Percentiles rank a stretch among this genome's conserved stretches.
Evolutionary conservation across 2,888 invertebrate species (phyloP).

Genomic region (Hipparchia sbordonii): DNA sequence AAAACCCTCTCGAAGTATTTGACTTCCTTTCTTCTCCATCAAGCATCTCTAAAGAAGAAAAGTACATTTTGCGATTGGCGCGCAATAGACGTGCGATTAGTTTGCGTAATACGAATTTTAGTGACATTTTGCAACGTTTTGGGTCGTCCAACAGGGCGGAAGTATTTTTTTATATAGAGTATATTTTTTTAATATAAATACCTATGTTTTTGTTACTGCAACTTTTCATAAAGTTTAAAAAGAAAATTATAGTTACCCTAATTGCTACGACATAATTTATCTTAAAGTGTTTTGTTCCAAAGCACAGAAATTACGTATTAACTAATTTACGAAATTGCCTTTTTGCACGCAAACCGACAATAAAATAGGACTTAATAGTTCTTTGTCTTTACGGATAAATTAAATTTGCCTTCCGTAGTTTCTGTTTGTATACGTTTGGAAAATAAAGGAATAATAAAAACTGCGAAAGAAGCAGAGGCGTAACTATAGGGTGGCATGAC

Average conservation of each 20-base stretch:
- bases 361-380: slow-evolving; percentile 38
- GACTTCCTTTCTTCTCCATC: too few relatives aligned
- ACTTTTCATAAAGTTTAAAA: slow-evolving; percentile 23
- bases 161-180: too few relatives aligned
- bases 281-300: slow-evolving; percentile 23
- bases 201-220: neutral
- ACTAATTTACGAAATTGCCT: slow-evolving; percentile 34
- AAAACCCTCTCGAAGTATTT: too few relatives aligned
- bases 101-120: too few relatives aligned
- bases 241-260: slow-evolving; percentile 5
- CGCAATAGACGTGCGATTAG: too few relatives aligned
- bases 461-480: too few relatives aligned
- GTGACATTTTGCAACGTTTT: too few relatives aligned
- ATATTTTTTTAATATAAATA: too few relatives aligned
- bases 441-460: neutral
- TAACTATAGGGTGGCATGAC: too few relatives aligned
- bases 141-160: too few relatives aligned
- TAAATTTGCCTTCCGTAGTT: slow-evolving; percentile 32
- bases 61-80: too few relatives aligned
- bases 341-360: slow-evolving; percentile 36
- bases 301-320: slow-evolving; percentile 30
- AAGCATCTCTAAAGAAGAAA: too few relatives aligned
- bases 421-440: neutral
- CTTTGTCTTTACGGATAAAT: slow-evolving; percentile 32
- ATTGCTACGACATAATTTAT: slow-evolving; percentile 22